Percentiles rank a stretch among this genome's conserved stretches.
phyloP scores from a whole-genome alignment of 1,140 invertebrate genomes.

The Zaprionus vittiger region DNA sequence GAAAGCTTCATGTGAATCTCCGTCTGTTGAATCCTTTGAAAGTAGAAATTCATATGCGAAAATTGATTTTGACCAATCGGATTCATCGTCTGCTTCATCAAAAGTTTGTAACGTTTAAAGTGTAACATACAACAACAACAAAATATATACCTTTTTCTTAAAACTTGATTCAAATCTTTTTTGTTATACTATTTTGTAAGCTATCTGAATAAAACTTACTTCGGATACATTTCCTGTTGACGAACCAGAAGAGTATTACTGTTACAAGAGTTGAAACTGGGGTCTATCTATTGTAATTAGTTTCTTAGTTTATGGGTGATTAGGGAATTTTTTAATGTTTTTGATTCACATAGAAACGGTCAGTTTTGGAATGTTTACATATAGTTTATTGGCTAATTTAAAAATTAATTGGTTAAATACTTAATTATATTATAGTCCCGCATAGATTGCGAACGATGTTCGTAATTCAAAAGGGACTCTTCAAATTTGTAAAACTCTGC shows the following conservation, averaged over 20 bases:
- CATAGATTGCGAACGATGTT: constrained; percentile 68
- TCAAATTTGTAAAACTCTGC: constrained; percentile 60
- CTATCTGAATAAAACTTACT: constrained; percentile 8
- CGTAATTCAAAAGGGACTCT: constrained; percentile 56
- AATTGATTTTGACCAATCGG: constrained; percentile 89
- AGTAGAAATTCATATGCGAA: constrained; percentile 88
- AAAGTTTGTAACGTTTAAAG: constrained; percentile 74
- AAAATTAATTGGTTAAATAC: constrained; percentile 18
- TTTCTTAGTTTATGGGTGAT: not conserved
- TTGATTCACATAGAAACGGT: not conserved
- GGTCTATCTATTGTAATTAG: not conserved
- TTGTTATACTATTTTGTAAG: constrained; percentile 9
- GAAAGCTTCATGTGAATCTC: constrained; percentile 61
- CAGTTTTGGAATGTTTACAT: not conserved
- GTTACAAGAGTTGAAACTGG: not conserved
- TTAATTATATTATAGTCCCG: constrained; percentile 64
- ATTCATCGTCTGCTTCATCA: constrained; percentile 82
- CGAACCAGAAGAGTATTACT: not conserved
- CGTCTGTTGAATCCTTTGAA: constrained; percentile 80
- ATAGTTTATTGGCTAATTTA: not conserved
- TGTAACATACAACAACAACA: constrained; percentile 49
- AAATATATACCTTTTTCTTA: constrained; percentile 47
- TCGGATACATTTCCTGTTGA: constrained; percentile 4
- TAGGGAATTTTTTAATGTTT: no score
- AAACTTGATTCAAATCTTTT: constrained; percentile 25